Evolutionary conservation across 2,797 vertebrate genomes (phyloP).

Genomic region (Limnodromus scolopaceus): DNA sequence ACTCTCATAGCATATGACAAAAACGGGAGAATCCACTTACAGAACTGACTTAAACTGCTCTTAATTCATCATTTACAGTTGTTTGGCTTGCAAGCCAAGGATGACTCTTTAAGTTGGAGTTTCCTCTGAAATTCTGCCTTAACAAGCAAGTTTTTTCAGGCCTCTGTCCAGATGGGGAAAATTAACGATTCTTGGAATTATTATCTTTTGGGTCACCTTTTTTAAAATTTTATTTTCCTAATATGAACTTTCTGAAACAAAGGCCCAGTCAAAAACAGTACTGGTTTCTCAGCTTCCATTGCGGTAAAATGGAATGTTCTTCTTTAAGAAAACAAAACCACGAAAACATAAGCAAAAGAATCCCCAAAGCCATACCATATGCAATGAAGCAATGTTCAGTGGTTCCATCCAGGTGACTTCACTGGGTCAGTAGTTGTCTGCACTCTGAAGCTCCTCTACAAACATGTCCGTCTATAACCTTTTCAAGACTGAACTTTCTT

Average conservation of each 20-base stretch:
- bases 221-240: background rate
- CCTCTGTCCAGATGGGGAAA: slow-evolving; percentile 13
- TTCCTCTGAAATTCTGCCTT: slow-evolving; percentile 52
- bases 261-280: background rate
- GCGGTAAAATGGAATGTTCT: background rate
- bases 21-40: background rate
- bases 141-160: slow-evolving; percentile 32
- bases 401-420: slow-evolving; percentile 30
- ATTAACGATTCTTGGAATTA: background rate
- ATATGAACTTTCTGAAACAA: background rate
- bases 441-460: background rate
- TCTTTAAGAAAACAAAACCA: background rate
- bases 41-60: background rate
- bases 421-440: background rate
- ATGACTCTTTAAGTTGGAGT: slow-evolving; percentile 43
- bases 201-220: background rate
- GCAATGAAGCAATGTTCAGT: background rate
- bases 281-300: background rate
- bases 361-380: background rate
- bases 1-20: background rate
- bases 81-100: background rate
- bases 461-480: background rate
- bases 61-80: slow-evolving; percentile 29
- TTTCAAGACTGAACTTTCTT: background rate
- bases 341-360: background rate